These are phyloP conservation scores for Acomys russatus DNA, from an alignment of 2,797 vertebrate species.

Conservation along the genomic window DNA sequence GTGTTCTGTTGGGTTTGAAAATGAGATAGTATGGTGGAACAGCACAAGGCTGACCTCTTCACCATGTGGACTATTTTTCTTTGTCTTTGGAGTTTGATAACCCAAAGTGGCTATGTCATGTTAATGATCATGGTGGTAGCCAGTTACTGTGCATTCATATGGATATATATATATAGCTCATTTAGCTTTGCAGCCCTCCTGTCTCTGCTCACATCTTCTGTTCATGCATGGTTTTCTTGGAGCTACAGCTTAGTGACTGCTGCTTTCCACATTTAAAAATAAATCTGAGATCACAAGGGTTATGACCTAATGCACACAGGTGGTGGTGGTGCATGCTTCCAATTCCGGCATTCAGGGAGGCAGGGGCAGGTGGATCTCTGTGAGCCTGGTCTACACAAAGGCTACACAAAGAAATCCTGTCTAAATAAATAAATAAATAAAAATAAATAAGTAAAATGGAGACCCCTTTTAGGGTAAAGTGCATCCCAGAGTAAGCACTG, in stretches of 20 bases:
- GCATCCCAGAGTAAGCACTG: neutral
- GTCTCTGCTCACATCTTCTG: neutral
- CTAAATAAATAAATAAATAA: too few species aligned
- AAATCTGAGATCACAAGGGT: neutral
- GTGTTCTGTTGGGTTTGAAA: conserved; percentile 1
- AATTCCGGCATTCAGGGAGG: too few species aligned
- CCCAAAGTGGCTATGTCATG: conserved; percentile 30
- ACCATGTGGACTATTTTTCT: neutral
- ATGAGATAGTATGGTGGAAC: neutral
- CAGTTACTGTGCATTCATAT: neutral
- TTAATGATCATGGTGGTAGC: neutral
- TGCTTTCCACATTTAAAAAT: neutral
- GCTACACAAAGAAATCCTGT: too few species aligned
- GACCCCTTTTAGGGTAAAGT: neutral
- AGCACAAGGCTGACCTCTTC: neutral
- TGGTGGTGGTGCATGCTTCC: too few species aligned
- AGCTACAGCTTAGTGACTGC: neutral
- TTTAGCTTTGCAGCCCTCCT: neutral
- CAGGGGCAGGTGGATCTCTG: too few species aligned
- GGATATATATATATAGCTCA: neutral
- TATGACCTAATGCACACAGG: neutral
- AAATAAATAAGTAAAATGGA: neutral
- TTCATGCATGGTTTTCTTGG: neutral
- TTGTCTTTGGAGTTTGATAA: conserved; percentile 4
- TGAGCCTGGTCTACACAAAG: too few species aligned